Percentiles rank a stretch among this genome's conserved stretches.
Conservation (phyloP, 2,797 vertebrate genomes). For the Xenopus petersii region DNA sequence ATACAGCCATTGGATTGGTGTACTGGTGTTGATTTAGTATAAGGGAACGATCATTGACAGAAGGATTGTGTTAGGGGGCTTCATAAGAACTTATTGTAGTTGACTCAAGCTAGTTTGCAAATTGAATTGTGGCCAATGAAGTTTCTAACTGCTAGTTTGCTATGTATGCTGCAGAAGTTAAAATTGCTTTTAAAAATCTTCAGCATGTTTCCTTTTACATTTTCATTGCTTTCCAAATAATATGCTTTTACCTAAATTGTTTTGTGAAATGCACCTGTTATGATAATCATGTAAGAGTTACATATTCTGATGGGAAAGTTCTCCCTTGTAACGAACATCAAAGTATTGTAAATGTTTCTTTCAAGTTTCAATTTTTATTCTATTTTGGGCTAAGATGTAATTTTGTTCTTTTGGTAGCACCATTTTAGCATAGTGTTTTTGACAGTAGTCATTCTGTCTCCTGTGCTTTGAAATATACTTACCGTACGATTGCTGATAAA, state of each 20-base stretch:
- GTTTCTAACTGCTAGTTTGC: too few species aligned
- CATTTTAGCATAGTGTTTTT: slow-evolving; percentile 38
- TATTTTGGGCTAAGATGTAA: slow-evolving; percentile 33
- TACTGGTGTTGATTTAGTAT: too few species aligned
- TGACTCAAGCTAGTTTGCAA: too few species aligned
- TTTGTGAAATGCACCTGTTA: slow-evolving; percentile 27
- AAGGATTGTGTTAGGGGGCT: too few species aligned
- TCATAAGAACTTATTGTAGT: too few species aligned
- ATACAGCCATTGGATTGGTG: too few species aligned
- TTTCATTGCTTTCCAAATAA: slow-evolving; percentile 14
- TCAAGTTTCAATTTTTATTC: not conserved
- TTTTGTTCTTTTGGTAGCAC: slow-evolving; percentile 32
- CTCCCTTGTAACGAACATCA: slow-evolving; percentile 16
- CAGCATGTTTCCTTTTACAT: slow-evolving; percentile 9
- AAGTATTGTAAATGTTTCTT: slow-evolving; percentile 22
- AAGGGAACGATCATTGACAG: too few species aligned
- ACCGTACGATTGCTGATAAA: slow-evolving; percentile 22
- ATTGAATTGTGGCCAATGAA: too few species aligned
- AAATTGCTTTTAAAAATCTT: slow-evolving; percentile 10
- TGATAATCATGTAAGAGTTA: slow-evolving; percentile 27
- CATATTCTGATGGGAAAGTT: slow-evolving; percentile 9
- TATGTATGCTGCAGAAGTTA: not conserved
- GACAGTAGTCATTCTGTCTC: slow-evolving; percentile 31
- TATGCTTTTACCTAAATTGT: slow-evolving; percentile 19
- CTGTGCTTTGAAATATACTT: slow-evolving; percentile 34